A percentile compares a stretch with the other conserved stretches of the same genome.
phyloP scores from a whole-genome alignment of 2,113 vertebrate genomes.

The Podocnemis expansa region DNA sequence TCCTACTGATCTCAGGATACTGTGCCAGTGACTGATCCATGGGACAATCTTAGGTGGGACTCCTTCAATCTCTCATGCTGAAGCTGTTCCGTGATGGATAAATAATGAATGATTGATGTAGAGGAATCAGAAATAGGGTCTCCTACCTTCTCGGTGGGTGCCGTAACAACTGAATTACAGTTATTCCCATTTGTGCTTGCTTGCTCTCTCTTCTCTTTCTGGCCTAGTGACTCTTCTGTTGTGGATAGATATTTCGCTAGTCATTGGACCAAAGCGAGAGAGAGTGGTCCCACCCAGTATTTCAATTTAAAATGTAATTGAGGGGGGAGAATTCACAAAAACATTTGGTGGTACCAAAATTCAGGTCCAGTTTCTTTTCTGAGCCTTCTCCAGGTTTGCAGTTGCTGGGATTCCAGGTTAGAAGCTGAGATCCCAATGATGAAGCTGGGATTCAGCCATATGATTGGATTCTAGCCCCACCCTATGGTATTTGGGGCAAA shows the following conservation, averaged over 20 bases:
- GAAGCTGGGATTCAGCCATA: rapidly evolving
- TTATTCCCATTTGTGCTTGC: neutral
- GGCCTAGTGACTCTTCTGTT: neutral
- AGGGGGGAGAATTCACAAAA: neutral
- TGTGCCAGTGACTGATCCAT: neutral
- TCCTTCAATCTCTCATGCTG: neutral
- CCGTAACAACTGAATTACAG: neutral
- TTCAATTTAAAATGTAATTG: rapidly evolving
- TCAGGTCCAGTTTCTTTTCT: neutral
- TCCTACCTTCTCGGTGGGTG: neutral
- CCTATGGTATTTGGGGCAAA: neutral
- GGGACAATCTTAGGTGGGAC: neutral
- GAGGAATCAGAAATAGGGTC: neutral
- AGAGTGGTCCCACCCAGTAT: neutral
- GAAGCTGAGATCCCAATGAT: neutral
- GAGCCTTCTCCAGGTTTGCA: neutral
- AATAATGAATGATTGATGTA: neutral
- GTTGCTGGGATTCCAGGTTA: neutral
- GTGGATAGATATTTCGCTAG: neutral
- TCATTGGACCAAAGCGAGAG: neutral
- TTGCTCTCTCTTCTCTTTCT: neutral
- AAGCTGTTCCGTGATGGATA: neutral
- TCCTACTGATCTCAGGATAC: neutral
- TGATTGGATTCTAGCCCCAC: neutral
- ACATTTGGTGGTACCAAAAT: neutral